A percentile compares a stretch with the other conserved stretches of the same genome.
Evolutionary conservation across 2,888 invertebrate genomes (phyloP).

Genomic region (Pollenia griseotomentosa): DNA sequence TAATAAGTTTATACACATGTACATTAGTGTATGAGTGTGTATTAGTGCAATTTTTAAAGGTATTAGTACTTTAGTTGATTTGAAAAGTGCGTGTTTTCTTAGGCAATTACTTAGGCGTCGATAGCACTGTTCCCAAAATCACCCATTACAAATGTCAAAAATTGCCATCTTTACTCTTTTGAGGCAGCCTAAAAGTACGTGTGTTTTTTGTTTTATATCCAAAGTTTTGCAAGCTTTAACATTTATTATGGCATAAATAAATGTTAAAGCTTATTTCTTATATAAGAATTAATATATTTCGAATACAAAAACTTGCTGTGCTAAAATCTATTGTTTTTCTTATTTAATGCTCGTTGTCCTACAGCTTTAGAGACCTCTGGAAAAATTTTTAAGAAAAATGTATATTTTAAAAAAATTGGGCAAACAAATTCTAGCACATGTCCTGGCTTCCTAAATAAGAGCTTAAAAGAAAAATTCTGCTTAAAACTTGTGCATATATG

Average conservation of each 20-base stretch:
- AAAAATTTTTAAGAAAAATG: background rate
- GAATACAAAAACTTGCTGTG: too few relatives aligned
- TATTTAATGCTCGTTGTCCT: too few relatives aligned
- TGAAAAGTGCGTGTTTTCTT: constrained; percentile 58
- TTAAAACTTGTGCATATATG: background rate
- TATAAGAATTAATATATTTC: too few relatives aligned
- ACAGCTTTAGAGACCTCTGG: too few relatives aligned
- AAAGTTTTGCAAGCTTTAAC: background rate
- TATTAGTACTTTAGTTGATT: constrained; percentile 54
- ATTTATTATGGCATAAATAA: too few relatives aligned
- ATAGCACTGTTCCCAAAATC: constrained; percentile 19
- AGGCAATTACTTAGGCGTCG: constrained; percentile 64
- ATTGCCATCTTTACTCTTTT: constrained; percentile 38
- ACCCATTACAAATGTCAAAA: constrained; percentile 34
- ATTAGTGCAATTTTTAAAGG: background rate
- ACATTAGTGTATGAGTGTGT: background rate
- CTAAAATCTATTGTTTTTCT: too few relatives aligned
- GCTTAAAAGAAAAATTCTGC: background rate
- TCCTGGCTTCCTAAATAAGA: background rate
- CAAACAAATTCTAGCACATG: background rate
- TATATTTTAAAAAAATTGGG: background rate
- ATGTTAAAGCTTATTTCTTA: too few relatives aligned
- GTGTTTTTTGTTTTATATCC: constrained; percentile 46
- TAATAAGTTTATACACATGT: background rate
- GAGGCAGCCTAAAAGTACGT: constrained; percentile 26